Evolutionary conservation across 1,140 invertebrate genomes (phyloP).

Genomic region (Brachionus asplanchnoidis): DNA sequence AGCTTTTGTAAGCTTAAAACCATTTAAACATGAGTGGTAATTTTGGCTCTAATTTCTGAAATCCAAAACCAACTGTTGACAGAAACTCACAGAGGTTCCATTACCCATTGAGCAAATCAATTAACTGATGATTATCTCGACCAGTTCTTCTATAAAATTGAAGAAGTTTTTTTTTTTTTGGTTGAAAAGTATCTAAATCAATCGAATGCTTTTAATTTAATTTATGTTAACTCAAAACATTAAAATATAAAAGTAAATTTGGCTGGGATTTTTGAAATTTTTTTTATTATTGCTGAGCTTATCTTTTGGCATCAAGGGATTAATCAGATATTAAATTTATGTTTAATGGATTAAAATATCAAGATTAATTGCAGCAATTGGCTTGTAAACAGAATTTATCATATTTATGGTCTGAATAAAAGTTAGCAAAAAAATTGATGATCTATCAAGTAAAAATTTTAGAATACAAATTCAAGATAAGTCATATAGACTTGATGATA

Average conservation of each 20-base stretch:
- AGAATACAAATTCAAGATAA: not conserved
- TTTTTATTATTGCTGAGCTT: not conserved
- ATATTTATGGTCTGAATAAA: not conserved
- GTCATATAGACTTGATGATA: not conserved
- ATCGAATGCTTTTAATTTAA: no score
- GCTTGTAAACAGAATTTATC: not conserved
- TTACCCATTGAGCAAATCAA: not conserved
- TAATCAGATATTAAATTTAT: not conserved
- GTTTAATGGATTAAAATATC: not conserved
- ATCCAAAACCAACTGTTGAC: not conserved
- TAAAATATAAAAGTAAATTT: no score
- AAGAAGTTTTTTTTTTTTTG: not conserved
- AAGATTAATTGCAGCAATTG: not conserved
- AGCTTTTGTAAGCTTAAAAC: not conserved
- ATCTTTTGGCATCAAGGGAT: not conserved
- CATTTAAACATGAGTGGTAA: not conserved
- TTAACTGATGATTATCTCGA: not conserved
- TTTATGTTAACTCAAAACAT: no score
- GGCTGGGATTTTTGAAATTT: not conserved
- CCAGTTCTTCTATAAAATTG: not conserved
- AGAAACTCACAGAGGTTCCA: not conserved
- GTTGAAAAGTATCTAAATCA: no score
- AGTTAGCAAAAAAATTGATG: not conserved
- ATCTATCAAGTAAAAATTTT: not conserved
- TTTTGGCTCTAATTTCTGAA: not conserved